A percentile compares a stretch with the other conserved stretches of the same genome.
phyloP scores from a whole-genome alignment of 2,797 vertebrate species.

The Gobio occitaniae region DNA sequence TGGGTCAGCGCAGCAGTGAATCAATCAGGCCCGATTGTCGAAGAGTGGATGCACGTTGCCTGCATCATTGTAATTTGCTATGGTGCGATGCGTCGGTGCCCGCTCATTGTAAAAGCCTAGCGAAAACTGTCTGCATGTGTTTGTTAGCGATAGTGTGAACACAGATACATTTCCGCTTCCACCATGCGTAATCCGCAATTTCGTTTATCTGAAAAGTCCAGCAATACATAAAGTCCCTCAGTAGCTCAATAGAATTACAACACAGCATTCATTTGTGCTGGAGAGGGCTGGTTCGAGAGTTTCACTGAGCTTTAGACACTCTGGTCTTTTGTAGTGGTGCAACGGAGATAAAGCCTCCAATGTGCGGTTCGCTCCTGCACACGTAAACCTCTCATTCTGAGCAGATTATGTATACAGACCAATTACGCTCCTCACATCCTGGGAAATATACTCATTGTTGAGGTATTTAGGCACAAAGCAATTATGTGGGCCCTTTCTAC shows the following conservation, averaged over 20 bases:
- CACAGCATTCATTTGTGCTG: conserved; percentile 32
- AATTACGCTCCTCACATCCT: conserved; percentile 42
- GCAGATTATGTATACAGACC: conserved; percentile 67
- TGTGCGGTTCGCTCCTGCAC: conserved; percentile 68
- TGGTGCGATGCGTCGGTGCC: background rate
- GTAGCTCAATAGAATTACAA: conserved; percentile 46
- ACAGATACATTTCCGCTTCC: conserved; percentile 3
- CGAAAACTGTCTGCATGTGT: conserved; percentile 33
- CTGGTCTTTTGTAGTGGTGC: conserved; percentile 47
- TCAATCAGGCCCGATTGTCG: conserved; percentile 52
- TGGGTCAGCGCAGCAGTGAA: conserved; percentile 56
- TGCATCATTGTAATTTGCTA: conserved; percentile 36
- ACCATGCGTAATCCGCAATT: conserved; percentile 30
- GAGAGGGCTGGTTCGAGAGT: conserved; percentile 50
- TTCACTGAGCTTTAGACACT: conserved; percentile 34
- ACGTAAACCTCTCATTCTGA: conserved; percentile 60
- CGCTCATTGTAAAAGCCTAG: conserved; percentile 15
- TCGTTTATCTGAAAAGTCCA: conserved; percentile 28
- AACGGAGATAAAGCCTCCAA: conserved; percentile 72
- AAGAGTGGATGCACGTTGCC: conserved; percentile 18
- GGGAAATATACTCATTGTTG: conserved; percentile 44
- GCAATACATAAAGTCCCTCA: conserved; percentile 40
- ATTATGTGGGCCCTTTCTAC: conserved; percentile 15
- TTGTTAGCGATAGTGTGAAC: conserved; percentile 25
- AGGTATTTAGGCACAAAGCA: conserved; percentile 10